phyloP scores from a whole-genome alignment of 1,140 invertebrate species.

The Cotesia typhae region DNA sequence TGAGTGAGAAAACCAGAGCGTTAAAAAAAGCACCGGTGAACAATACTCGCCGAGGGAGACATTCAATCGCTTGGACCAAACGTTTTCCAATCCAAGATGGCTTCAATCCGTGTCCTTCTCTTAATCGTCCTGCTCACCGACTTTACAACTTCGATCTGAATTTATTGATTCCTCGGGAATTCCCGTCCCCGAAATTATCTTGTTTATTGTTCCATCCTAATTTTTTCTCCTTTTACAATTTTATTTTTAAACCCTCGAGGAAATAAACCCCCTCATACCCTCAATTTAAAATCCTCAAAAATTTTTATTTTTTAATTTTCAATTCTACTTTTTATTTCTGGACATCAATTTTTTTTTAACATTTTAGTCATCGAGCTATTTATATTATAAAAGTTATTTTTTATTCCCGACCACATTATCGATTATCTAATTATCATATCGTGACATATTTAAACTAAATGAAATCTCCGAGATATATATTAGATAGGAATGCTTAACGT shows the following conservation, averaged over 20 bases:
- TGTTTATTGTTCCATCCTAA: conserved; percentile 51
- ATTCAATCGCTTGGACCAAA: conserved; percentile 53
- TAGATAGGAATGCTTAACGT: not conserved
- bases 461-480: not conserved
- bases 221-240: conserved; percentile 47
- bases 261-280: conserved; percentile 7
- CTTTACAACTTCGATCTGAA: conserved; percentile 36
- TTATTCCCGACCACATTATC: conserved; percentile 54
- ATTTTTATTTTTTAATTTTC: conserved; percentile 11
- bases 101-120: conserved; percentile 14
- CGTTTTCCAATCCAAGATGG: conserved; percentile 50
- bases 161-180: conserved; percentile 60
- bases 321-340: not conserved
- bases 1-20: conserved; percentile 46
- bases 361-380: not conserved
- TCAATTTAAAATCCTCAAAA: not conserved
- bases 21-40: conserved; percentile 29
- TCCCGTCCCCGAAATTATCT: conserved; percentile 53
- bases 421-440: conserved; percentile 59
- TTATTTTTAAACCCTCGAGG: conserved; percentile 20
- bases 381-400: conserved; percentile 10
- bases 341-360: conserved; percentile 11
- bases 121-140: conserved; percentile 39
- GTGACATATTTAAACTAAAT: not conserved
- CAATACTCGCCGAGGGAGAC: conserved; percentile 57